Evolutionary conservation across 2,797 vertebrate species (phyloP), one percentile per base, ranked within the genome.

Genomic region (Apodemus agrarius): DNA sequence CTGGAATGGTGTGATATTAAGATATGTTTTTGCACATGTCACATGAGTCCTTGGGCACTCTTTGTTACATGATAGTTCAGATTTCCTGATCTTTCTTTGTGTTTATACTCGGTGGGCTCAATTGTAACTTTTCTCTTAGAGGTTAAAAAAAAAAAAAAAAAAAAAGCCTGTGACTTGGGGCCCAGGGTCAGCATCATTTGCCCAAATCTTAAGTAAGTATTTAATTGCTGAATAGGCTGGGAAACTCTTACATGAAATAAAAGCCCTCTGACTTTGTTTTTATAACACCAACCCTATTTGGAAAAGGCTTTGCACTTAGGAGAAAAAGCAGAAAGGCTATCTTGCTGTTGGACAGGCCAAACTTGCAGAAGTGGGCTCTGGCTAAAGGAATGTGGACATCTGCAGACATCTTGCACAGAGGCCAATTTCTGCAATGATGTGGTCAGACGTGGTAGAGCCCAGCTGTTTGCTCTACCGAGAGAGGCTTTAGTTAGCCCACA

Each of bases 391-490:
- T 89, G 63, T 91, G 96, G 86, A 93, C 94, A 84, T 49, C 61
- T 85, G 92, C 90, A 96, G 94, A 97, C 89, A 46, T 96, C 89
- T 94, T 91, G 91, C 92, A 96, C 67, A 54, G 91, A 94, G 76
- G 92, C 96, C 95, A 97, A 29, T 90, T 98, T 93, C 90, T 93
- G 31, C 90, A 89, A n/a, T 87, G 76, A 93, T 95, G 95, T 93
- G 88, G 93, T 96, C 93, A 94, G 96, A 94, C 16, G 1, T 96
- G 97, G 97, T 95, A 95, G 86, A 95, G 92, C 94, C 93, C 97
- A 97, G 97, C 96, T 97, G 95, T 96, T 93, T 93, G 90, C 90
- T 96, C 83, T 86, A 40, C 85, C n/a, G 93, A 96, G 96, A 94
- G 91, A 90, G 83, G 80, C 94, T 95, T 89, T 94, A 76, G 89